Evolutionary conservation across 2,888 invertebrate genomes (phyloP), one percentile per base, ranked within the genome.

Genomic region (Lithodes maja): DNA sequence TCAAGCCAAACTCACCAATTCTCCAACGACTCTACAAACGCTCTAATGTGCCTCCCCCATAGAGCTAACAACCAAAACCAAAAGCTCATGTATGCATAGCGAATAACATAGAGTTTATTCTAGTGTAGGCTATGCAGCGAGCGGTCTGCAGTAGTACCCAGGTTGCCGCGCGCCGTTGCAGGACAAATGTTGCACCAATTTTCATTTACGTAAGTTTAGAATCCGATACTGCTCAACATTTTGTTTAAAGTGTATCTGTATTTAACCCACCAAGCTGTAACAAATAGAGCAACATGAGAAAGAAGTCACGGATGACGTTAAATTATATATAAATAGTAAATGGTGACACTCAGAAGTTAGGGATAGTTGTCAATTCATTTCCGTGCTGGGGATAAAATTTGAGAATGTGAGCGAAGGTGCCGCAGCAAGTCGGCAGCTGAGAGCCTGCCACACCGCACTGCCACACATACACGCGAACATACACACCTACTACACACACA

Each of bases 1-100:
- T 77, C 84, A 75, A 33, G 15, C 55, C 55, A 54, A 77, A 84
- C 84, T 84, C 75, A 55, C 75, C 84, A 49, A 75, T 84, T 84
- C 55, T 33, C 55, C 7, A 33, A 50, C 77, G 77, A 84, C 77
- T 54, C 55, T 77, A 75, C 49, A 52, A 33, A 61, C 61, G 12
- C 5, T 61, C 5, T 61, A 61, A 83, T 33, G 33, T 33, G 33
- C 33, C 33, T 33, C 33, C 33, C 33, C 33, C 33, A 33, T 33
- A 33, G 33, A 33, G 33, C 33, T 33, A 0, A 33, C 33, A 33
- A 33, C 7, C 1, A 17, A 5, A 53, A 2, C 54, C 2, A 7
- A 54, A 3, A 54, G 12, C 54, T 15, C 15, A 61, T 61, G 61
- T 61, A 61, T 61, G 61, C 61, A 61, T 7, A 61, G 61, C 9